Percentiles rank a stretch among this genome's conserved stretches.
These are phyloP conservation scores for Gyps fulvus DNA, from an alignment of 2,113 vertebrate species.

Conservation along the genomic window DNA sequence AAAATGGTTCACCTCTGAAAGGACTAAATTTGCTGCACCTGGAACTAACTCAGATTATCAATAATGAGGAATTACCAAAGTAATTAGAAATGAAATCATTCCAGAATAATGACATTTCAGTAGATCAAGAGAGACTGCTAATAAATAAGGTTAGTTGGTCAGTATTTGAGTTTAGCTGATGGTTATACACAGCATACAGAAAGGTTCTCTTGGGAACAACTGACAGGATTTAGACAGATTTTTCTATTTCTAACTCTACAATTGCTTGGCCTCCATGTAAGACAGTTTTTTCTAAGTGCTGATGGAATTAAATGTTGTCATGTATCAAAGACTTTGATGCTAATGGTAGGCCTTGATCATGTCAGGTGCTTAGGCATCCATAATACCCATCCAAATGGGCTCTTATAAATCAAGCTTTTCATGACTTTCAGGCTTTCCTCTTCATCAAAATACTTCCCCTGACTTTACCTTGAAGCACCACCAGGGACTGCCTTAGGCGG, in stretches of 20 bases:
- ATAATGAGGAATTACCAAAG: neutral
- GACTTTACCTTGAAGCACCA: slow-evolving; percentile 76
- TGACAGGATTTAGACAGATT: neutral
- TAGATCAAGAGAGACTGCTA: neutral
- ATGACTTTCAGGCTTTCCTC: neutral
- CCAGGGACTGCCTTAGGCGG: slow-evolving; percentile 73
- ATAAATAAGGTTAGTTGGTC: neutral
- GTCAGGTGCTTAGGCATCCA: neutral
- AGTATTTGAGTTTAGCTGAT: neutral
- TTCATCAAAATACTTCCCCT: neutral
- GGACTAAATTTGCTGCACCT: neutral
- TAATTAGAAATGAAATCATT: neutral
- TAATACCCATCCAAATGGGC: neutral
- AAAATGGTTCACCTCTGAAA: neutral
- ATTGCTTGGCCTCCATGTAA: neutral
- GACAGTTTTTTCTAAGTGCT: neutral
- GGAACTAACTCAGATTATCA: neutral
- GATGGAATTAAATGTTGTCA: neutral
- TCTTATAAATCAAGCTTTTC: slow-evolving; percentile 16
- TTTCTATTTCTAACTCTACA: neutral
- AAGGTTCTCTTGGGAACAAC: neutral
- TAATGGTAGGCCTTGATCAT: neutral
- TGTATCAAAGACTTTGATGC: neutral
- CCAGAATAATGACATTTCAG: neutral
- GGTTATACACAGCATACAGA: neutral